Percentiles rank a stretch among this genome's conserved stretches.
Conservation (phyloP, 2,888 invertebrate species). For the Oegoconia quadripuncta region DNA sequence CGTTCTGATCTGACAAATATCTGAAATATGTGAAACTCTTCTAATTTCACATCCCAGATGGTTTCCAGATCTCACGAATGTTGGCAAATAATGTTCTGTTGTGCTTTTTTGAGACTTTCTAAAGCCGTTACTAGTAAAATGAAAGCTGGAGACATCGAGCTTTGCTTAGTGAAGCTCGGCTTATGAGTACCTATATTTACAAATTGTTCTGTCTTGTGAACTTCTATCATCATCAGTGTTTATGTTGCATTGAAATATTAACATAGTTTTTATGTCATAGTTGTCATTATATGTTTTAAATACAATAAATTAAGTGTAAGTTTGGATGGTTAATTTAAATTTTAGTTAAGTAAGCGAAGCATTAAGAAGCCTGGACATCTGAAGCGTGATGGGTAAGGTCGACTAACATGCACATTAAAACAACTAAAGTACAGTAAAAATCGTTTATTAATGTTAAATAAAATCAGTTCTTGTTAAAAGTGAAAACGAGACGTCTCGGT, state of each 20-base stretch:
- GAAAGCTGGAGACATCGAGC: neutral
- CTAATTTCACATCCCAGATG: too few relatives aligned
- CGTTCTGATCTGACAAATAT: too few relatives aligned
- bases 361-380: slow-evolving; percentile 62
- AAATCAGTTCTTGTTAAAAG: slow-evolving; percentile 75
- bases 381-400: slow-evolving; percentile 54
- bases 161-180: neutral
- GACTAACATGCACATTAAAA: slow-evolving; percentile 70
- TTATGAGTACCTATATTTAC: slow-evolving; percentile 1
- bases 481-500: slow-evolving; percentile 66
- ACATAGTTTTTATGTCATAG: neutral
- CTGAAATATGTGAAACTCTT: too few relatives aligned
- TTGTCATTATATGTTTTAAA: neutral
- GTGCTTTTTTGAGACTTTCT: neutral
- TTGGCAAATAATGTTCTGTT: too few relatives aligned
- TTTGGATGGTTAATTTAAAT: slow-evolving; percentile 12
- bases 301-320: neutral
- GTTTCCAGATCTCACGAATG: too few relatives aligned
- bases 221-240: neutral
- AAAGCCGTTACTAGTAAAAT: neutral
- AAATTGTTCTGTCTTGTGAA: neutral
- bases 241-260: neutral
- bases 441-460: slow-evolving; percentile 61
- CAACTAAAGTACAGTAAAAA: slow-evolving; percentile 64
- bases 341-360: slow-evolving; percentile 64